phyloP scores from a whole-genome alignment of 2,113 vertebrate genomes.

The Zootoca vivipara region DNA sequence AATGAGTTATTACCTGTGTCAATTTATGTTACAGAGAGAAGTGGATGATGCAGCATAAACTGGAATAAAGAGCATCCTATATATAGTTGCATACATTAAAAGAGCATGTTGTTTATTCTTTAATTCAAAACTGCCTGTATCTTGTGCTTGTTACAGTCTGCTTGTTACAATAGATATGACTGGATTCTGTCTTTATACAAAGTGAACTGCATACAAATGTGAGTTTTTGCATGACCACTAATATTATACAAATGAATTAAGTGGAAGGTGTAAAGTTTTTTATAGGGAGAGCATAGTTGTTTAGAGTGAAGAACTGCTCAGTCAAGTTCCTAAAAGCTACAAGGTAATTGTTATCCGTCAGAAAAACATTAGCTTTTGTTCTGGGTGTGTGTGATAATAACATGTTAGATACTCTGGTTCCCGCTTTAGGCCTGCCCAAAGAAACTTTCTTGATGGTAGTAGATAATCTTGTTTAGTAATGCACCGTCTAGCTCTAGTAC shows the following conservation, averaged over 20 bases:
- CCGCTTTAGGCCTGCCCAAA: neutral
- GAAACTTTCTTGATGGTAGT: neutral
- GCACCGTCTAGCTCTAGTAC: neutral
- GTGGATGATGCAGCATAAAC: neutral
- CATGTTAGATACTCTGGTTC: neutral
- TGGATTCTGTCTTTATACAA: neutral
- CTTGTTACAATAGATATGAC: neutral
- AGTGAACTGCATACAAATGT: too few relatives aligned
- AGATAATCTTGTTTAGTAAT: slow-evolving; percentile 1
- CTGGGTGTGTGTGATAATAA: slow-evolving; percentile 7
- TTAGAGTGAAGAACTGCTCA: neutral
- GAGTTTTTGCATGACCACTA: neutral
- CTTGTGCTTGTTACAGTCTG: neutral
- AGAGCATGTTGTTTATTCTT: neutral
- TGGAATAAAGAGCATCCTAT: neutral
- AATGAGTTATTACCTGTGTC: neutral
- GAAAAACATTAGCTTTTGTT: neutral
- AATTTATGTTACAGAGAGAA: neutral
- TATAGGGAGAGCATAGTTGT: neutral
- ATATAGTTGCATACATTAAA: neutral
- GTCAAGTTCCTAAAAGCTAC: slow-evolving; percentile 12
- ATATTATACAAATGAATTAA: neutral
- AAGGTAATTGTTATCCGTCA: slow-evolving; percentile 1
- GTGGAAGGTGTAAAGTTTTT: neutral
- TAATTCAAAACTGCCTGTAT: neutral